phyloP scores from a whole-genome alignment of 2,113 vertebrate genomes.

The Suricata suricatta region DNA sequence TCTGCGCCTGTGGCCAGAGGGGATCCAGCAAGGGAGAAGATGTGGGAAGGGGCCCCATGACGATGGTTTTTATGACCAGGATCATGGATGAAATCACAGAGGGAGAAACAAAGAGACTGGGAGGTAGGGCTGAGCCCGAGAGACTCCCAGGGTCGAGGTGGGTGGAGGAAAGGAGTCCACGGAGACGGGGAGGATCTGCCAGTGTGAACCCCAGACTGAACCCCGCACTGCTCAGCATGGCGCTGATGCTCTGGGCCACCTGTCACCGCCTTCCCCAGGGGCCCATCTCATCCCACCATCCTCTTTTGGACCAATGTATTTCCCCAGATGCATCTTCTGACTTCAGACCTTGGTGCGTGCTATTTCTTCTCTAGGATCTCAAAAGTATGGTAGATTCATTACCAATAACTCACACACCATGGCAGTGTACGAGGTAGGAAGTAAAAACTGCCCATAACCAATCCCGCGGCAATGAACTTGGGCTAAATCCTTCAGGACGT shows the following conservation, averaged over 20 bases:
- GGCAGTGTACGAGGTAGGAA: neutral
- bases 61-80: neutral
- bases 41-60: fast-evolving
- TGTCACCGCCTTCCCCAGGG: neutral
- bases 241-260: neutral
- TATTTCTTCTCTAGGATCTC: neutral
- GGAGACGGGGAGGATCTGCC: neutral
- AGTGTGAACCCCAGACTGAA: fast-evolving
- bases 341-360: neutral
- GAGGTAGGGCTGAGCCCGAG: neutral
- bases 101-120: neutral
- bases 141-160: neutral
- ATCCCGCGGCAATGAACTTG: neutral
- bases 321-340: neutral
- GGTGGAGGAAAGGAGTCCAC: neutral
- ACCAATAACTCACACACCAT: neutral
- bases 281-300: neutral
- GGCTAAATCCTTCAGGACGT: neutral
- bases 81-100: neutral
- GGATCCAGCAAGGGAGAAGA: neutral
- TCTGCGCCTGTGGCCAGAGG: neutral
- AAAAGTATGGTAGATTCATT: neutral
- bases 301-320: neutral
- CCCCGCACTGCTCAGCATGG: fast-evolving
- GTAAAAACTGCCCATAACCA: too few species aligned